A percentile compares a stretch with the other conserved stretches of the same genome.
phyloP scores from a whole-genome alignment of 2,797 vertebrate genomes.

The Syngnathus rostellatus region DNA sequence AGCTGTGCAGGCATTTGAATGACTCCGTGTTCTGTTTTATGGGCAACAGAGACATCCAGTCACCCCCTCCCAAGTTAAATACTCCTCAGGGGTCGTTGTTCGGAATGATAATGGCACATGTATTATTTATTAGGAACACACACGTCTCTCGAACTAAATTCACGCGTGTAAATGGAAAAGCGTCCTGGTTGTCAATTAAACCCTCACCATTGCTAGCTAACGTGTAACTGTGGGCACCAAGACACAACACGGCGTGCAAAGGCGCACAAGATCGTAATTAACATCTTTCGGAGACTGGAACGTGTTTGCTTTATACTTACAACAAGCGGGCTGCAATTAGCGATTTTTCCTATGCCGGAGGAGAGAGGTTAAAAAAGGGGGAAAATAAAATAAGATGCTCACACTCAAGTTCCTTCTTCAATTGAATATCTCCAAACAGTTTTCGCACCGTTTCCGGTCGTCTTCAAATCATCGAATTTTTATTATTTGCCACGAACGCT shows the following conservation, averaged over 20 bases:
- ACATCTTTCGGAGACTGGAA: conserved; percentile 35
- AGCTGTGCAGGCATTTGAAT: neutral
- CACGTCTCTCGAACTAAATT: neutral
- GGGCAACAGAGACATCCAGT: neutral
- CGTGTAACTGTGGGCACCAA: conserved; percentile 8
- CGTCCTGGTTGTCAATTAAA: conserved; percentile 4
- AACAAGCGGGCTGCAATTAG: conserved; percentile 55
- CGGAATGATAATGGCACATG: conserved; percentile 1
- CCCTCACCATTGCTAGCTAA: conserved; percentile 39
- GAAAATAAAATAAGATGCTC: conserved; percentile 30
- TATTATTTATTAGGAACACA: neutral
- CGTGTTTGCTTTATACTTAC: conserved; percentile 59
- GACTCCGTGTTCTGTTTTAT: conserved; percentile 22
- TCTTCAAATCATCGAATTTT: conserved; percentile 18
- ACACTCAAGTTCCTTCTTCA: conserved; percentile 38
- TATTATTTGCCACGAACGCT: conserved; percentile 17
- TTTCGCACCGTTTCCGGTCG: conserved; percentile 19
- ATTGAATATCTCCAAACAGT: conserved; percentile 2
- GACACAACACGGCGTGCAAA: conserved; percentile 1
- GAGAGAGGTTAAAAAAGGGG: conserved; percentile 5
- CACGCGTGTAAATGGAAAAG: conserved; percentile 17
- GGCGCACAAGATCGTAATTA: conserved; percentile 8
- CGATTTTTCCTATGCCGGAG: conserved; percentile 43
- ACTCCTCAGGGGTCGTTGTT: neutral
- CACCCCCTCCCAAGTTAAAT: conserved; percentile 32